A percentile compares a stretch with the other conserved stretches of the same genome.
Evolutionary conservation across 2,113 vertebrate species (phyloP).

Genomic region (Hymenochirus boettgeri): DNA sequence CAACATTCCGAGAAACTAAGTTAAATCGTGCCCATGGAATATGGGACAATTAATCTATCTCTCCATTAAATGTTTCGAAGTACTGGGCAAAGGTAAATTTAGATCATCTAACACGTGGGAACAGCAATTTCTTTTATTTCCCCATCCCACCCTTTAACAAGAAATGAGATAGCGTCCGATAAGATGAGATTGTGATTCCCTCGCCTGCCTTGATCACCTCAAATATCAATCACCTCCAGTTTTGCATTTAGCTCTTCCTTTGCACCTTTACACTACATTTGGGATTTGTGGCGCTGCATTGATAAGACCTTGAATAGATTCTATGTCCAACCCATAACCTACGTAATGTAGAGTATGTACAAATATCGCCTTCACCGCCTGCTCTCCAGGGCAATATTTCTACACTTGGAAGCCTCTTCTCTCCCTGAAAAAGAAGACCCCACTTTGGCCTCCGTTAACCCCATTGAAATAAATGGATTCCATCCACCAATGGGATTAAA

Average conservation of each 20-base stretch:
- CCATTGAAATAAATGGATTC: neutral
- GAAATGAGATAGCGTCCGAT: too few species aligned
- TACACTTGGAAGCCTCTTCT: constrained; percentile 7
- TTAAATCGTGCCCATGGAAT: neutral
- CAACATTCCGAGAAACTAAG: constrained; percentile 26
- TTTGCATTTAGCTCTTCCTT: too few species aligned
- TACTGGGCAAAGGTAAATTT: too few species aligned
- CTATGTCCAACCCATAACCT: neutral
- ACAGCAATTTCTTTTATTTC: too few species aligned
- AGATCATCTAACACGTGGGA: too few species aligned
- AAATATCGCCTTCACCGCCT: constrained; percentile 34
- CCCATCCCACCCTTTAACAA: too few species aligned
- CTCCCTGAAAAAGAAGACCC: neutral
- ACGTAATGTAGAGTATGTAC: neutral
- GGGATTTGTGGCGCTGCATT: neutral
- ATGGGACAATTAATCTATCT: neutral
- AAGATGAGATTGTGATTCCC: too few species aligned
- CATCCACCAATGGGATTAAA: constrained; percentile 5
- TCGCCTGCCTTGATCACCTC: too few species aligned
- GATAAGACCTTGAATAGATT: neutral
- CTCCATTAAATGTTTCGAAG: too few species aligned
- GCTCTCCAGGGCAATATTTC: constrained; percentile 40
- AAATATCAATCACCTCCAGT: too few species aligned
- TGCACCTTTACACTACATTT: too few species aligned
- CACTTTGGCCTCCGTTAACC: neutral